Evolutionary conservation across 2,888 invertebrate genomes (phyloP).

Genomic region (Pristionchus fissidentatus): DNA sequence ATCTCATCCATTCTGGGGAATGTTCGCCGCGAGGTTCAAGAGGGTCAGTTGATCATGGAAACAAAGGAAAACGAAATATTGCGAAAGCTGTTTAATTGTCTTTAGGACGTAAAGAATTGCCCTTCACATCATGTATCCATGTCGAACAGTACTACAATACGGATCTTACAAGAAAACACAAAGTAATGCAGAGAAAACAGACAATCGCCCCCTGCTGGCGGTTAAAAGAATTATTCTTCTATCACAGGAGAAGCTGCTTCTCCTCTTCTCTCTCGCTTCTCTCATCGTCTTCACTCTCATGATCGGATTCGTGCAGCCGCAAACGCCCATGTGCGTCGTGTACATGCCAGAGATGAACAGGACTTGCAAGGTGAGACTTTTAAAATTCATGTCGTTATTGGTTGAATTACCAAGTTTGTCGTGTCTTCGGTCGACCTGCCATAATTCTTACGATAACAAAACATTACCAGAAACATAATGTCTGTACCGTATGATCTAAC

Average conservation of each 20-base stretch:
- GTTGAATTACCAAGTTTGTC: too few species aligned
- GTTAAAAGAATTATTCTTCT: background rate
- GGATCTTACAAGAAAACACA: too few species aligned
- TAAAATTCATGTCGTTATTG: too few species aligned
- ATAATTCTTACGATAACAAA: too few species aligned
- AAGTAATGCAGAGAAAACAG: background rate
- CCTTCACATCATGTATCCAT: too few species aligned
- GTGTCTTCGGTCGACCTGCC: too few species aligned
- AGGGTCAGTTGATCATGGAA: conserved; percentile 50
- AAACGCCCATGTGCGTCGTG: conserved; percentile 81
- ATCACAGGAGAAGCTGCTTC: conserved; percentile 80
- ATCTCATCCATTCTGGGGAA: conserved; percentile 97
- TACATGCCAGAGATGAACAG: conserved; percentile 52
- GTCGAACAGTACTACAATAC: too few species aligned
- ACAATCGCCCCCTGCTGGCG: background rate
- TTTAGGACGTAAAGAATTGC: background rate
- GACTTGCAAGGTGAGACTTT: conserved; percentile 52
- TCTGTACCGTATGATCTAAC: too few species aligned
- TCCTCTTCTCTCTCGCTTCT: conserved; percentile 90
- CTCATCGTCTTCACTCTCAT: conserved; percentile 98
- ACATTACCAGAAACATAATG: too few species aligned
- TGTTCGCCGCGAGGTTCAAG: conserved; percentile 87
- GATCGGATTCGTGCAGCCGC: conserved; percentile 93
- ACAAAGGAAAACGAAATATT: background rate
- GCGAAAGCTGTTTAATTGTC: background rate